A percentile compares a stretch with the other conserved stretches of the same genome.
phyloP scores from a whole-genome alignment of 1,140 invertebrate genomes.

The Chrysomallon squamiferum region DNA sequence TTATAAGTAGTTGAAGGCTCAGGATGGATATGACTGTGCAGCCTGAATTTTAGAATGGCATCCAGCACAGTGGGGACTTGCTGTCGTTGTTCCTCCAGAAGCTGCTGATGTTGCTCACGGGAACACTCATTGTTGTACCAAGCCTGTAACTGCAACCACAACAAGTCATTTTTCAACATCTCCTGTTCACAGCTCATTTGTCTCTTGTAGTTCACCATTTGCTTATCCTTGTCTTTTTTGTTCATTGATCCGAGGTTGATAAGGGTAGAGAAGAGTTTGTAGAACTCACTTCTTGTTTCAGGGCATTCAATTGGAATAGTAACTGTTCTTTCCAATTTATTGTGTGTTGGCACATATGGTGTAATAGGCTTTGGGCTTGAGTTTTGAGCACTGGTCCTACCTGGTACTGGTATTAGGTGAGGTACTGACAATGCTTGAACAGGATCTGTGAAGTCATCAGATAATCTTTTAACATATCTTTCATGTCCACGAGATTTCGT shows the following conservation, averaged over 20 bases:
- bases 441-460: slow-evolving; percentile 35
- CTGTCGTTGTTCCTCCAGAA: slow-evolving; percentile 76
- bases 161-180: slow-evolving; percentile 84
- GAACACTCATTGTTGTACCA: slow-evolving; percentile 75
- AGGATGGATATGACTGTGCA: slow-evolving; percentile 20
- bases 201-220: slow-evolving; percentile 38
- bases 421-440: not conserved
- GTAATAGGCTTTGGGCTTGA: slow-evolving; percentile 13
- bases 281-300: slow-evolving; percentile 69
- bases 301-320: slow-evolving; percentile 56
- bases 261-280: slow-evolving; percentile 74
- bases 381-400: slow-evolving; percentile 9
- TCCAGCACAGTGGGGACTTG: slow-evolving; percentile 74
- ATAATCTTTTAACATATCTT: slow-evolving; percentile 37
- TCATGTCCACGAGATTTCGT: slow-evolving; percentile 44
- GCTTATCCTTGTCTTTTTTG: slow-evolving; percentile 65
- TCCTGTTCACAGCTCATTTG: slow-evolving; percentile 83
- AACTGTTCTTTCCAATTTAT: slow-evolving; percentile 30
- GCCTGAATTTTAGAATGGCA: slow-evolving; percentile 80
- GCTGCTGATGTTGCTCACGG: slow-evolving; percentile 77
- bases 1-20: slow-evolving; percentile 1
- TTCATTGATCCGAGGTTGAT: slow-evolving; percentile 75
- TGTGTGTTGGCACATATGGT: slow-evolving; percentile 25
- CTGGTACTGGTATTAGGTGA: slow-evolving; percentile 1
- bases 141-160: slow-evolving; percentile 89